phyloP scores from a whole-genome alignment of 2,797 vertebrate genomes.

The Pseudochaenichthys georgianus region DNA sequence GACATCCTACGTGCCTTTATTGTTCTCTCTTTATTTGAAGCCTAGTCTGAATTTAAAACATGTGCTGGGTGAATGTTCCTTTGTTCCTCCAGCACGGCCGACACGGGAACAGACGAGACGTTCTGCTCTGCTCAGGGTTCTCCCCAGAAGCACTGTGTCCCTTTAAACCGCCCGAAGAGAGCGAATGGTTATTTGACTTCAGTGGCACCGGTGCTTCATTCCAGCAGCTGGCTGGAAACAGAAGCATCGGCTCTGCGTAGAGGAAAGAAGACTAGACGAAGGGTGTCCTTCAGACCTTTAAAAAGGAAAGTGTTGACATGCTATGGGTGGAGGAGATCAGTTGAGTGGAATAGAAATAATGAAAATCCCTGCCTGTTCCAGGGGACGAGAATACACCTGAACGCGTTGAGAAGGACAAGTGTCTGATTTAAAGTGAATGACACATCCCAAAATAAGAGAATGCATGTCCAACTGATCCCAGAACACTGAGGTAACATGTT shows the following conservation, averaged over 20 bases:
- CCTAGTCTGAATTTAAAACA: conserved; percentile 25
- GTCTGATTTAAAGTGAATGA: neutral
- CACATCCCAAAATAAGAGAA: neutral
- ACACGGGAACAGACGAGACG: conserved; percentile 33
- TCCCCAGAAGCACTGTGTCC: neutral
- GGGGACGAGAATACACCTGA: neutral
- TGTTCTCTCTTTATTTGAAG: conserved; percentile 34
- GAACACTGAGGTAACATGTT: neutral
- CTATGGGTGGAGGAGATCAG: too few species aligned
- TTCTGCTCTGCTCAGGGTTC: conserved; percentile 13
- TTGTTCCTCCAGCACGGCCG: conserved; percentile 10
- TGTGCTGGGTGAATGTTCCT: conserved; percentile 32
- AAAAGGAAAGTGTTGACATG: too few species aligned
- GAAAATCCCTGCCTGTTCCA: neutral
- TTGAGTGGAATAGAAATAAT: neutral
- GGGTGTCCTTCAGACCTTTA: neutral
- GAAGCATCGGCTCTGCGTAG: neutral
- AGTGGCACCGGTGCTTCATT: conserved; percentile 6
- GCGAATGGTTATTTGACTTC: conserved; percentile 1
- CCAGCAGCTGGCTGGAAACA: conserved; percentile 25
- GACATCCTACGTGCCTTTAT: conserved; percentile 22
- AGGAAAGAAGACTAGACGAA: neutral
- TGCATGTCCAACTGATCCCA: neutral
- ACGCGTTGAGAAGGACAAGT: neutral
- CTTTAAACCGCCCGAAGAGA: conserved; percentile 27